Evolutionary conservation across 2,797 vertebrate species (phyloP), one percentile per base, ranked within the genome.

Genomic region (Sebastes matsubarae): DNA sequence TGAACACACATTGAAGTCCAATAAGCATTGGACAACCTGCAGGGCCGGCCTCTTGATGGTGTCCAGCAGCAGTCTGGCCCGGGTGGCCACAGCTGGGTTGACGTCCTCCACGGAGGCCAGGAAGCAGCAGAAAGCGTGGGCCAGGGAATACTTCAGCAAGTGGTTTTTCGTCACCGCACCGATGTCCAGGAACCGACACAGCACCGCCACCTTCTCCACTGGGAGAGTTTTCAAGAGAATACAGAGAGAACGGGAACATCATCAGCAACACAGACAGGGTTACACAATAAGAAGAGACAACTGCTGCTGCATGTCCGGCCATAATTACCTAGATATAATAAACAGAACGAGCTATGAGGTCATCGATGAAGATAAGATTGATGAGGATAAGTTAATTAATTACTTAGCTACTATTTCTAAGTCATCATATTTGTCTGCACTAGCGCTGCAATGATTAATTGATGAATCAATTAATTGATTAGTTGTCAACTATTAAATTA

Each of bases 71-170:
- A 99, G 96, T 22, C 98, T 96, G 13, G 99, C 98, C 89, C 98
- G 96, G 50, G 99, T 99, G 79, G 98, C 98, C 89, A 99, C 99
- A 1, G 99, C 97, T 0, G 99, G 99, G 88, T 99, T 99, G 36
- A 98, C 98, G n/a, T 99, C 99, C 88, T 99, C 99, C 87, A 99
- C 96, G 1, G 98, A 97, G 4, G 97, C 97, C 94, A 99, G 94
- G 86, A 99, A 98, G 94, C 98, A 99, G 95, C 99, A 99, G 95
- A 99, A 99, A 25, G 98, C 97, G 1, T 99, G 99, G 7, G 99
- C 98, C 91, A 99, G 89, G 0, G 98, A 97, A 69, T 99, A 99
- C 88, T 99, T 99, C 81, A 99, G 94, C 71, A 98, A 79, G 88
- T 99, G 98, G 93, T 99, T 99, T 95, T 99, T 99, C 14, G 97